These are phyloP conservation scores for Simalia tracyae DNA, from an alignment of 2,797 vertebrate genomes.

Conservation along the genomic window DNA sequence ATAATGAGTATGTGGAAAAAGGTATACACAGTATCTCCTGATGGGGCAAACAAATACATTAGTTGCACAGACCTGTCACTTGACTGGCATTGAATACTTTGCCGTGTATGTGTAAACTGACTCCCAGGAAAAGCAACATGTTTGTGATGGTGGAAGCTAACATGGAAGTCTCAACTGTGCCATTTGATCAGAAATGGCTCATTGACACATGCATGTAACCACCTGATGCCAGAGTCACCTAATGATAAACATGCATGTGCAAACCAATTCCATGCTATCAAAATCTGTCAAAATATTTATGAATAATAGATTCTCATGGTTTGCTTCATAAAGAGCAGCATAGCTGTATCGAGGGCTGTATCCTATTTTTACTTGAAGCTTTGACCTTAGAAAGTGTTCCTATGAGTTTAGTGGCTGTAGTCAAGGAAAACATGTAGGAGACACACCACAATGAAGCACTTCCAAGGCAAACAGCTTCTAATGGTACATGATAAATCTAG, in stretches of 20 bases:
- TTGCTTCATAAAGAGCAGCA: conserved; percentile 16
- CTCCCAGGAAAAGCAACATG: background rate
- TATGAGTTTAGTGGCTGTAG: background rate
- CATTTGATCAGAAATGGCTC: background rate
- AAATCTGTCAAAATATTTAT: background rate
- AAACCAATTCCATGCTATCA: background rate
- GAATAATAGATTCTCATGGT: background rate
- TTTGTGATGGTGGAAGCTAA: background rate
- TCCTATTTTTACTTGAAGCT: background rate
- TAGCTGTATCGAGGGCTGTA: background rate
- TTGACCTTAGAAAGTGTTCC: background rate
- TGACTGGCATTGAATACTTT: background rate
- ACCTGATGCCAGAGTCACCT: background rate
- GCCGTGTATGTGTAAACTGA: background rate
- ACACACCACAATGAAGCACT: background rate
- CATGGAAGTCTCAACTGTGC: background rate
- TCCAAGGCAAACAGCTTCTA: background rate
- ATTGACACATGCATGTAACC: background rate
- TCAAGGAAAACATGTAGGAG: background rate
- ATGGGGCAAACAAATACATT: background rate
- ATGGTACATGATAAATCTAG: background rate
- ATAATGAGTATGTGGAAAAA: background rate
- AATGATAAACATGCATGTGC: background rate
- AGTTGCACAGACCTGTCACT: no score
- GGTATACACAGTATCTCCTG: background rate